Percentiles rank a stretch among this genome's conserved stretches.
Evolutionary conservation across 1,140 invertebrate genomes (phyloP).

Genomic region (Cylas formicarius): DNA sequence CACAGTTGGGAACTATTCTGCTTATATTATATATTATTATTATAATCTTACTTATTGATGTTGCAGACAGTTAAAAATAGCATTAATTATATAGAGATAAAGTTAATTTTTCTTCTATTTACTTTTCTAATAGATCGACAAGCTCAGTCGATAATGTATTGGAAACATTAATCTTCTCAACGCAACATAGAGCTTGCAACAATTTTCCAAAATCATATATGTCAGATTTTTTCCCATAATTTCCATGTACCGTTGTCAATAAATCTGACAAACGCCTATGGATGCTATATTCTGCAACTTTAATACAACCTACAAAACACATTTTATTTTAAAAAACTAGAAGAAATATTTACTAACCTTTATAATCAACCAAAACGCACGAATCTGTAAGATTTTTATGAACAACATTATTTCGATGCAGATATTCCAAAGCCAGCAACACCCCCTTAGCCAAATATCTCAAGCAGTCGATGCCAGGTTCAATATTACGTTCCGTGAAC

Average conservation of each 20-base stretch:
- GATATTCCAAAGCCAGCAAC: slow-evolving; percentile 58
- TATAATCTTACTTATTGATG: no score
- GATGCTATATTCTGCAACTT: slow-evolving; percentile 64
- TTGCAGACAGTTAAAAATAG: no score
- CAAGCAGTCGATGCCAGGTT: slow-evolving; percentile 53
- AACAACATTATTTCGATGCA: slow-evolving; percentile 71
- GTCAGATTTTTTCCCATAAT: slow-evolving; percentile 65
- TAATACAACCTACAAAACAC: slow-evolving; percentile 42
- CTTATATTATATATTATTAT: no score
- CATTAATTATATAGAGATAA: background rate
- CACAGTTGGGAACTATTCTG: no score
- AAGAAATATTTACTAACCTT: slow-evolving; percentile 37
- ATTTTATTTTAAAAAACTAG: slow-evolving; percentile 7
- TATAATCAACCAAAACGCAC: slow-evolving; percentile 50
- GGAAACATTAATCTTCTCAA: slow-evolving; percentile 48
- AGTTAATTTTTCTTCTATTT: slow-evolving; percentile 20
- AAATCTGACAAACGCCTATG: slow-evolving; percentile 56
- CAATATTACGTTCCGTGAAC: slow-evolving; percentile 48
- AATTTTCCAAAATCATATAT: slow-evolving; percentile 61
- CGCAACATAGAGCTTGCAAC: slow-evolving; percentile 47
- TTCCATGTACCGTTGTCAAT: slow-evolving; percentile 42
- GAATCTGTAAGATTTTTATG: slow-evolving; percentile 65
- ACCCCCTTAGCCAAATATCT: slow-evolving; percentile 57
- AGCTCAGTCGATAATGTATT: slow-evolving; percentile 50
- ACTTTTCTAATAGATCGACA: slow-evolving; percentile 64